A percentile compares a stretch with the other conserved stretches of the same genome.
Conservation (phyloP, 2,888 invertebrate genomes). For the Acutogordius australiensis region DNA sequence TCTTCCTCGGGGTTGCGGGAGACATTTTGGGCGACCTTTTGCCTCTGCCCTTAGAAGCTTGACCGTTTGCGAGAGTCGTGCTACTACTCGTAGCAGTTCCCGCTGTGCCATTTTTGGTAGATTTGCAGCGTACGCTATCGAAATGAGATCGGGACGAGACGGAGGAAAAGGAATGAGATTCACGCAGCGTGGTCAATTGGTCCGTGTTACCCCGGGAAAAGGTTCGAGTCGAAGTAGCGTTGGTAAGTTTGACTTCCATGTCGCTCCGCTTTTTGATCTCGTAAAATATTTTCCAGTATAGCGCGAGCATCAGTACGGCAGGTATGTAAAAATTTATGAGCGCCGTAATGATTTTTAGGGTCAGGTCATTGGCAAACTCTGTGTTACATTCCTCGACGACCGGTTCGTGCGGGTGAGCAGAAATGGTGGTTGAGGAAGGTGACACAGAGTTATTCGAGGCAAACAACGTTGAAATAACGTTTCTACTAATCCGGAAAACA, state of each 20-base stretch:
- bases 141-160: not conserved
- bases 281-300: constrained; percentile 24
- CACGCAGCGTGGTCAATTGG: not conserved
- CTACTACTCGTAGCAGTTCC: no score
- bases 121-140: not conserved
- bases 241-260: not conserved
- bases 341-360: constrained; percentile 28
- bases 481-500: not conserved
- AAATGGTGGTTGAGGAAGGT: not conserved
- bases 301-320: constrained; percentile 25
- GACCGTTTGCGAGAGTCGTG: not conserved
- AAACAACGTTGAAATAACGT: not conserved
- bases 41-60: not conserved
- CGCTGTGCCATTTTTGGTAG: no score
- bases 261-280: constrained; percentile 25
- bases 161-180: not conserved
- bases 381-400: constrained; percentile 26
- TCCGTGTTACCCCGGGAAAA: not conserved
- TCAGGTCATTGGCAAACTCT: constrained; percentile 27
- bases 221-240: not conserved
- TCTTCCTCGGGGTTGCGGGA: not conserved
- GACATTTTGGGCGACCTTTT: not conserved
- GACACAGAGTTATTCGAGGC: not conserved
- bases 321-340: constrained; percentile 29
- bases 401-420: not conserved